Percentiles rank a stretch among this genome's conserved stretches.
phyloP scores from a whole-genome alignment of 2,113 vertebrate species.

The Vicugna pacos region DNA sequence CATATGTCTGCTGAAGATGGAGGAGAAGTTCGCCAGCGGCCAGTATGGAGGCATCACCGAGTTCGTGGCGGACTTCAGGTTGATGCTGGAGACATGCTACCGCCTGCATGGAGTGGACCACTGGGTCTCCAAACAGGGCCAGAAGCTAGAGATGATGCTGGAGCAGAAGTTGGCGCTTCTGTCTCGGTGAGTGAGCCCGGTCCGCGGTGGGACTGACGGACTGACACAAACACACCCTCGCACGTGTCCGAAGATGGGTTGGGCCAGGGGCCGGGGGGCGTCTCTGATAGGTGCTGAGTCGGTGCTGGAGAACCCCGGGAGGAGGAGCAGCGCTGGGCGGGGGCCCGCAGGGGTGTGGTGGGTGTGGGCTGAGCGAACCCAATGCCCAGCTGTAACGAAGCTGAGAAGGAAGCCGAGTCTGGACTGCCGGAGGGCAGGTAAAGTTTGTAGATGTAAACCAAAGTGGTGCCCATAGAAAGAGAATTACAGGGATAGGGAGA shows the following conservation, averaged over 20 bases:
- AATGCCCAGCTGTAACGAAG: no score
- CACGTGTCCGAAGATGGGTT: constrained; percentile 80
- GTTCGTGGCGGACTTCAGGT: constrained; percentile 96
- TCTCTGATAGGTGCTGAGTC: constrained; percentile 74
- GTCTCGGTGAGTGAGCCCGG: constrained; percentile 89
- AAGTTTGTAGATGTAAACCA: background rate
- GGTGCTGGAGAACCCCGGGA: constrained; percentile 6
- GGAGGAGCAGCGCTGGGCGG: constrained; percentile 59
- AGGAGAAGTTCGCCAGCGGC: constrained; percentile 93
- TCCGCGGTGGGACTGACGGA: constrained; percentile 33
- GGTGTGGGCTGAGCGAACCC: background rate
- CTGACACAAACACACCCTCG: constrained; percentile 75
- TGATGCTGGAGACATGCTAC: constrained; percentile 97
- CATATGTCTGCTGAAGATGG: constrained; percentile 93
- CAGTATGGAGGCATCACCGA: constrained; percentile 94
- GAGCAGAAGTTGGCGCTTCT: constrained; percentile 97
- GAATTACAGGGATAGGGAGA: background rate
- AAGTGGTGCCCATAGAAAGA: background rate
- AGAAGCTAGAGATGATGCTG: constrained; percentile 97
- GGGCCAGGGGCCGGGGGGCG: constrained; percentile 74
- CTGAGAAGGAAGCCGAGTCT: background rate
- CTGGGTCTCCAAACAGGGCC: constrained; percentile 98
- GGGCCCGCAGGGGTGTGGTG: constrained; percentile 4
- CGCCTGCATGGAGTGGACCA: constrained; percentile 95
- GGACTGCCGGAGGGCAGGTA: background rate